Conservation (phyloP, 2,797 vertebrate species). For the Leptoclinus maculatus region DNA sequence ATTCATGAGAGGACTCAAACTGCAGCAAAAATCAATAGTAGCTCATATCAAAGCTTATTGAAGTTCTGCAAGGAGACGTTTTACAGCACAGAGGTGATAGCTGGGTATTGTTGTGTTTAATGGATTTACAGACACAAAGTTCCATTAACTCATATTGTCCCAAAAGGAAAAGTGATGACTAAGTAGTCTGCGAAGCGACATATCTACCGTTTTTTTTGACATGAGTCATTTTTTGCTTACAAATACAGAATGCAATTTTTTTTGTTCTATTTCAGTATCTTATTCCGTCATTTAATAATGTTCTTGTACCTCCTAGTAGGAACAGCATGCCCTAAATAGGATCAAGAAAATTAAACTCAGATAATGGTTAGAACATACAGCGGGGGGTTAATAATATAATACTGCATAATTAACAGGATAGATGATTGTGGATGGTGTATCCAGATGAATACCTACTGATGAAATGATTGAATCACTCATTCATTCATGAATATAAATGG, state of each 20-base stretch:
- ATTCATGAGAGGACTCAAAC: neutral
- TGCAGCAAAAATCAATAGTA: constrained; percentile 21
- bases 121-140: neutral
- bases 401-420: neutral
- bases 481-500: neutral
- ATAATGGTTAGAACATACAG: neutral
- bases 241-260: constrained; percentile 1
- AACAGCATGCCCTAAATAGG: neutral
- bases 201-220: neutral
- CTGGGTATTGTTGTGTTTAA: neutral
- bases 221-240: neutral
- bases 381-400: neutral
- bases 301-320: neutral
- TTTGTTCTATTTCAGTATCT: neutral
- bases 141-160: neutral
- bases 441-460: neutral
- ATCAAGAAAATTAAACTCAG: neutral
- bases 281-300: neutral
- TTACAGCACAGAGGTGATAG: neutral
- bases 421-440: neutral
- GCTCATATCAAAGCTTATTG: constrained; percentile 18
- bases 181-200: neutral
- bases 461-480: neutral
- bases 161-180: neutral
- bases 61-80: neutral